phyloP scores from a whole-genome alignment of 2,797 vertebrate genomes.

The Neoniphon sammara region DNA sequence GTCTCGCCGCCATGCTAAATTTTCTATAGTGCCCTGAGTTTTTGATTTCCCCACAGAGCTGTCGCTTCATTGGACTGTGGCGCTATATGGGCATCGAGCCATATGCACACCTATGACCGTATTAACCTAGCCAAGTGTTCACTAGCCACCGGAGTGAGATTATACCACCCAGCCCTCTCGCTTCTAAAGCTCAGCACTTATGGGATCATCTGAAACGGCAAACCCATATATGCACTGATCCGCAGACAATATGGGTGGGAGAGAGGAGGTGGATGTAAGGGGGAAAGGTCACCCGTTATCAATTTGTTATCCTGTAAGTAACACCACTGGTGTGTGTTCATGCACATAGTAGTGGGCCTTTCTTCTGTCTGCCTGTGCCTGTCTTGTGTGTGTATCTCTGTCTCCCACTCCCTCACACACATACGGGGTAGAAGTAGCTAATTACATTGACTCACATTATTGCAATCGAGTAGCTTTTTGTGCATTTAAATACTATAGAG shows the following conservation, averaged over 20 bases:
- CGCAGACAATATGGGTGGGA: slow-evolving; percentile 49
- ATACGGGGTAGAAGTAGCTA: too few relatives aligned
- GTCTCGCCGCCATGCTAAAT: slow-evolving; percentile 52
- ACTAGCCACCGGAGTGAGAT: slow-evolving; percentile 69
- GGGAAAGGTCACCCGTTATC: slow-evolving; percentile 67
- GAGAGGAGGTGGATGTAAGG: slow-evolving; percentile 53
- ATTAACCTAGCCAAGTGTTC: slow-evolving; percentile 68
- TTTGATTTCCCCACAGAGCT: slow-evolving; percentile 72
- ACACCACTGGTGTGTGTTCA: slow-evolving; percentile 35
- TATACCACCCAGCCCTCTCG: slow-evolving; percentile 39
- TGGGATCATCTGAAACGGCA: slow-evolving; percentile 61
- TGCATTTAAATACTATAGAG: too few relatives aligned
- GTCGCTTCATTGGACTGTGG: slow-evolving; percentile 47
- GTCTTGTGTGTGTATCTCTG: neutral
- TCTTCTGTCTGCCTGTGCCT: slow-evolving; percentile 18
- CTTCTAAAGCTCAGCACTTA: slow-evolving; percentile 70
- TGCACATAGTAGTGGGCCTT: slow-evolving; percentile 22
- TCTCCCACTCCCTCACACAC: neutral
- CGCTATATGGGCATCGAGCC: slow-evolving; percentile 29
- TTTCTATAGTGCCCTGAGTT: slow-evolving; percentile 31
- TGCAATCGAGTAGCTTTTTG: too few relatives aligned
- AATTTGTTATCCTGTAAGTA: slow-evolving; percentile 65
- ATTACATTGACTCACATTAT: too few relatives aligned
- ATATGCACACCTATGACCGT: slow-evolving; percentile 66
- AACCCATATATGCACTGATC: slow-evolving; percentile 60